phyloP scores from a whole-genome alignment of 2,113 vertebrate species.

The Oreamnos americanus region DNA sequence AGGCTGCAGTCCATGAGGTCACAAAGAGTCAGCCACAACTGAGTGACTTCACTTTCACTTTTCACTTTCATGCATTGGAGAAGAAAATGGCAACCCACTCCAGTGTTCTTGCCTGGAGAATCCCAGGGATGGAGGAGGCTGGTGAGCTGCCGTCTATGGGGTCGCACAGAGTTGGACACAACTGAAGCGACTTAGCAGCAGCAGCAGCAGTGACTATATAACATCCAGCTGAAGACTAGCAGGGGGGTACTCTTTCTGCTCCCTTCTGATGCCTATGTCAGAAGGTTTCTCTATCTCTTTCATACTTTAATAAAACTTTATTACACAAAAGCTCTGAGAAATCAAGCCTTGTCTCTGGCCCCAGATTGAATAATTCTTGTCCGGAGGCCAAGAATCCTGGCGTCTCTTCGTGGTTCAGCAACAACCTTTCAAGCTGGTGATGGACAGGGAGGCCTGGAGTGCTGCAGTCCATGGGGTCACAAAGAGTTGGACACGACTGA shows the following conservation, averaged over 20 bases:
- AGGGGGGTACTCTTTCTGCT: neutral
- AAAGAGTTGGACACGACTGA: neutral
- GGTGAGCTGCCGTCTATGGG: too few relatives aligned
- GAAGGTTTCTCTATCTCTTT: neutral
- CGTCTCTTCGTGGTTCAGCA: neutral
- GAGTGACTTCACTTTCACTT: too few relatives aligned
- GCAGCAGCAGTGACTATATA: neutral
- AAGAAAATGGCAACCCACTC: too few relatives aligned
- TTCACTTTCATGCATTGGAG: too few relatives aligned
- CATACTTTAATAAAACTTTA: neutral
- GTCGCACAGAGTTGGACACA: too few relatives aligned
- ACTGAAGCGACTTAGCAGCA: too few relatives aligned
- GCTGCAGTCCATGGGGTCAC: neutral
- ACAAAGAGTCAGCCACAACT: too few relatives aligned
- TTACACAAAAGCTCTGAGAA: neutral
- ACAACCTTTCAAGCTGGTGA: neutral
- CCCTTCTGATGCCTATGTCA: neutral
- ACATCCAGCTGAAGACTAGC: neutral
- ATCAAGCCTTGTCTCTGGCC: neutral
- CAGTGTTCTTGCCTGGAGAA: too few relatives aligned
- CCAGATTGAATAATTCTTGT: neutral
- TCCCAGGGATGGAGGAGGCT: too few relatives aligned
- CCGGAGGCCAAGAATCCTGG: neutral
- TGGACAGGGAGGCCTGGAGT: neutral
- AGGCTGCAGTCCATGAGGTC: too few relatives aligned